Conservation (phyloP, 1,140 invertebrate genomes). For the Drosophila pruinosa region DNA sequence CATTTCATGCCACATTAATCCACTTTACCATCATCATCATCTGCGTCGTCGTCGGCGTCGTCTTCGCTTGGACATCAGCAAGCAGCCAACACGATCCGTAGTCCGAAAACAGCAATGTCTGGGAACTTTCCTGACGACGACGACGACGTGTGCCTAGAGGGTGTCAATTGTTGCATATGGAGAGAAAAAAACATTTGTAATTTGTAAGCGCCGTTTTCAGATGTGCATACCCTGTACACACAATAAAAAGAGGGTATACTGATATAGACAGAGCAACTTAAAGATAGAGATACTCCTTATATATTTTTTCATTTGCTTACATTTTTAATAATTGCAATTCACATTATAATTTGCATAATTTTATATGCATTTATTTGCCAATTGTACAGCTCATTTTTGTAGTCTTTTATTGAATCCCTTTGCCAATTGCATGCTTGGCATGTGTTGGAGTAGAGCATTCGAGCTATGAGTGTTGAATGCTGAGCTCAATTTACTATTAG, state of each 20-base stretch:
- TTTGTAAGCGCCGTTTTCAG: slow-evolving; percentile 60
- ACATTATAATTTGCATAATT: no score
- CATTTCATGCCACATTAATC: slow-evolving; percentile 81
- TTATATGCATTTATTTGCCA: no score
- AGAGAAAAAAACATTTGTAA: slow-evolving; percentile 49
- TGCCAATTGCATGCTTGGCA: slow-evolving; percentile 23
- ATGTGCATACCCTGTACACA: slow-evolving; percentile 1
- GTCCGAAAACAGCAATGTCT: slow-evolving; percentile 37
- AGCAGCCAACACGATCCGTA: slow-evolving; percentile 24
- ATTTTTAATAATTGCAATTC: no score
- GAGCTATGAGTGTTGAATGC: slow-evolving; percentile 39
- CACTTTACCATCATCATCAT: slow-evolving; percentile 79
- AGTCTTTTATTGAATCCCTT: background rate
- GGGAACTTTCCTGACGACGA: slow-evolving; percentile 66
- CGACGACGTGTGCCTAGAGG: slow-evolving; percentile 77
- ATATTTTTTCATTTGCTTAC: no score
- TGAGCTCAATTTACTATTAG: slow-evolving; percentile 77
- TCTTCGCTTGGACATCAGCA: slow-evolving; percentile 42
- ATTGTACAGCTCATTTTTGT: background rate
- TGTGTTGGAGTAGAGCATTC: slow-evolving; percentile 57
- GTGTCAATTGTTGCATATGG: slow-evolving; percentile 79
- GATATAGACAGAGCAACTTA: no score
- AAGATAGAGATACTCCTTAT: no score
- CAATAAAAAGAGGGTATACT: background rate
- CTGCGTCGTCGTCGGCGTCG: slow-evolving; percentile 30